phyloP scores from a whole-genome alignment of 2,797 vertebrate genomes.

The Myioborus melanocephalus region DNA sequence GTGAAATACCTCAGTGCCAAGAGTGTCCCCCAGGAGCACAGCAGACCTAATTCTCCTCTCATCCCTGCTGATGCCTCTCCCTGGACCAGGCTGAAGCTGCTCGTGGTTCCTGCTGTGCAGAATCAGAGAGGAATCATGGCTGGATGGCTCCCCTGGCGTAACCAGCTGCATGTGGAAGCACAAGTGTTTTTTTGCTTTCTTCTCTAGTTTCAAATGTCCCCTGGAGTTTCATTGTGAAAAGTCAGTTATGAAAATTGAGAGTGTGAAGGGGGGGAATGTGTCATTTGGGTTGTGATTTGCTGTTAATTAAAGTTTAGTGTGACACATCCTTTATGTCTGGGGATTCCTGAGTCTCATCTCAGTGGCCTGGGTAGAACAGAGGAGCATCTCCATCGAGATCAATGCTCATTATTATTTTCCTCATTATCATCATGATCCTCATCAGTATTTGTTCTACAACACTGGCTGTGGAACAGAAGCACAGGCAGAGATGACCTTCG shows the following conservation, averaged over 20 bases:
- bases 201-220: slow-evolving; percentile 9
- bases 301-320: slow-evolving; percentile 61
- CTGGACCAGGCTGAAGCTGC: not conserved
- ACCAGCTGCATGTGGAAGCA: not conserved
- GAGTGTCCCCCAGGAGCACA: not conserved
- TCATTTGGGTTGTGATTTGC: slow-evolving; percentile 58
- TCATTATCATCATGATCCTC: slow-evolving; percentile 63
- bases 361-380: slow-evolving; percentile 44
- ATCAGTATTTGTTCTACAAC: slow-evolving; percentile 62
- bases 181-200: slow-evolving; percentile 13
- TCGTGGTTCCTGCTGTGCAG: not conserved
- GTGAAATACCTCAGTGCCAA: not conserved
- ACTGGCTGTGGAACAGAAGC: not conserved
- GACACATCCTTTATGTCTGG: slow-evolving; percentile 60
- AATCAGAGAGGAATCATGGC: not conserved
- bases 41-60: not conserved
- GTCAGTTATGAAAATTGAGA: slow-evolving; percentile 21
- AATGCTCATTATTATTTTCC: slow-evolving; percentile 66
- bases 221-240: slow-evolving; percentile 42
- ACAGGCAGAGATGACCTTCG: slow-evolving; percentile 19
- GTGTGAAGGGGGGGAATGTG: not conserved
- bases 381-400: slow-evolving; percentile 58
- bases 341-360: slow-evolving; percentile 59
- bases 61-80: not conserved
- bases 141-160: not conserved